A percentile compares a stretch with the other conserved stretches of the same genome.
Evolutionary conservation across 2,113 vertebrate genomes (phyloP).

Genomic region (Microtus montanus): DNA sequence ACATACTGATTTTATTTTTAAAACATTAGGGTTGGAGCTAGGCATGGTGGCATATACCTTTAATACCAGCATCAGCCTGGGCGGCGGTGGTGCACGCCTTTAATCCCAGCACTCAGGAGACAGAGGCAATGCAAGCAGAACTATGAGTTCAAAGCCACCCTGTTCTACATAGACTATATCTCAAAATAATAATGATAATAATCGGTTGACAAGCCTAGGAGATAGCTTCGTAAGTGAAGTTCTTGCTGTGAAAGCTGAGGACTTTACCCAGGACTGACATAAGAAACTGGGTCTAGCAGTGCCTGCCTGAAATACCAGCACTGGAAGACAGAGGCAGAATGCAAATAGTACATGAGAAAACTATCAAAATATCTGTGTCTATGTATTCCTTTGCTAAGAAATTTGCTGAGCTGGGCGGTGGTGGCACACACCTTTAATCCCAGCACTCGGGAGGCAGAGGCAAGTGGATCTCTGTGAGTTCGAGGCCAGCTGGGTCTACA

Average conservation of each 20-base stretch:
- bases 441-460: not conserved
- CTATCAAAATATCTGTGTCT: not conserved
- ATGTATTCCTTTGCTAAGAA: not conserved
- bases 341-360: slow-evolving; percentile 24
- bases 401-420: not conserved
- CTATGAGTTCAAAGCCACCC: not conserved
- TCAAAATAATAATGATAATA: too few relatives aligned
- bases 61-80: too few relatives aligned
- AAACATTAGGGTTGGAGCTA: not conserved
- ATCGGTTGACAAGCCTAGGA: not conserved
- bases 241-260: not conserved
- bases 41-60: not conserved
- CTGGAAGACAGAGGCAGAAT: not conserved
- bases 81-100: too few relatives aligned
- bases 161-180: not conserved
- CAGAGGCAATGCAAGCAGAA: not conserved
- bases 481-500: not conserved
- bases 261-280: not conserved
- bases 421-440: not conserved
- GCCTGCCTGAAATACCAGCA: not conserved
- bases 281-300: not conserved
- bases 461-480: not conserved
- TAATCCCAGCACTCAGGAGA: too few relatives aligned
- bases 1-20: slow-evolving; percentile 47
- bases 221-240: not conserved